Percentiles rank a stretch among this genome's conserved stretches.
Evolutionary conservation across 2,797 vertebrate genomes (phyloP).

Genomic region (Syncerus caffer): DNA sequence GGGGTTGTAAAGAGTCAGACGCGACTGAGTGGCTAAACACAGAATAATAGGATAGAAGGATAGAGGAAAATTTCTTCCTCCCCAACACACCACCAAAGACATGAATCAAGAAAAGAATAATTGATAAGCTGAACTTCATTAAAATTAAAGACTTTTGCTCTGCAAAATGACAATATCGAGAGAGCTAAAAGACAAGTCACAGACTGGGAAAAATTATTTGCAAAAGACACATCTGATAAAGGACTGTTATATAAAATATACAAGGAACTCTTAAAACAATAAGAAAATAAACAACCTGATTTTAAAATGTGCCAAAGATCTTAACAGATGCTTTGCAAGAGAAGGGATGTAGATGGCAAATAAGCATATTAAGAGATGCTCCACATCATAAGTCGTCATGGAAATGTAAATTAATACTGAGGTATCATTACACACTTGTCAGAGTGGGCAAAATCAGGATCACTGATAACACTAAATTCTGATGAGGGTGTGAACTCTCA

Average conservation of each 20-base stretch:
- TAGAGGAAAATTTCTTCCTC: background rate
- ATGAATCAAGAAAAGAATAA: background rate
- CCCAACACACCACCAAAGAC: background rate
- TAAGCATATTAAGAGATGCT: background rate
- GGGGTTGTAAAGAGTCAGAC: background rate
- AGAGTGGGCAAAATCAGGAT: background rate
- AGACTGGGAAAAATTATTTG: background rate
- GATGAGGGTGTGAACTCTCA: background rate
- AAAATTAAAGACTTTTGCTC: background rate
- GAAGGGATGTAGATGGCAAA: background rate
- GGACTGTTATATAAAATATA: background rate
- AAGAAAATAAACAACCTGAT: background rate
- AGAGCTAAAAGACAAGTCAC: background rate
- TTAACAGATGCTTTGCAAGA: background rate
- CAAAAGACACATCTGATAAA: background rate
- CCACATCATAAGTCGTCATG: background rate
- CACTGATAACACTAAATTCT: background rate
- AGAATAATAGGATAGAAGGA: background rate
- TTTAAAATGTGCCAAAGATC: background rate
- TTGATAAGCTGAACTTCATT: background rate
- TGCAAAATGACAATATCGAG: background rate
- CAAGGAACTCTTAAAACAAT: background rate
- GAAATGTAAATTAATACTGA: background rate
- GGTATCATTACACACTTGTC: background rate
- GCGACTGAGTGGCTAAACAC: background rate